Base-by-base conservation (phyloP, 92 coral and sea anemone genomes). In the Epizoanthus scotinus region DNA sequence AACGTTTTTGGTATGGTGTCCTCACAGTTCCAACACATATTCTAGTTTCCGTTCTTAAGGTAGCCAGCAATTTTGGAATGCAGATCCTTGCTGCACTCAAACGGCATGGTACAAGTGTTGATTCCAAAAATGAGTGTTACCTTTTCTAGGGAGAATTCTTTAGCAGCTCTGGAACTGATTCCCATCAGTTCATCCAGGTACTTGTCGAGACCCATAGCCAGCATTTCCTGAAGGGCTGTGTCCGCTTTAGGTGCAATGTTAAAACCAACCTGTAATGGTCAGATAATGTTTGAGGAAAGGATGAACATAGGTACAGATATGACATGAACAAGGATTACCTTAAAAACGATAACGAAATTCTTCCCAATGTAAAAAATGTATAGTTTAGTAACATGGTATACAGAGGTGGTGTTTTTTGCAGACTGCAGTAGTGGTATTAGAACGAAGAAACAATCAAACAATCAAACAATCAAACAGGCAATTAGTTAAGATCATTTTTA, bases 91-190 rank as follows among this genome's bases (percentile, higher is more conserved):
- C 26, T 17, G 49, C 47, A 8, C 19, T 6, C 57, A n/a, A 15
- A 24, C 47, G 21, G 19, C 8, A 24, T 67, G 26, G 26, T 42
- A 26, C 27, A 24, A 67, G 50, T 12, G 50, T 31, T 20, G 21
- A 36, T 27, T 13, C 36, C 25, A 21, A 36, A 15, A 20, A 68
- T 73, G 8, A 40, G 24, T 55, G 77, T 2, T 34, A 95, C 98
- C 91, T 95, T 95, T 74, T 95, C 99, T 19, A 95, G 84, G 1
- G 98, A 93, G 87, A 93, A 95, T 67, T 95, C 99, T 75, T 95
- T 95, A 0, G 94, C 97, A 58, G 99, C 99, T 58, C 92, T 77
- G 19, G 94, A 89, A 63, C 95, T 91, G 21, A 95, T 90, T 73
- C 87, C 98, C 67, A 91, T 83, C 60, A 95, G 77, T 13, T 93